Evolutionary conservation across 2,888 invertebrate species (phyloP).

Genomic region (Lasioglossum calceatum): DNA sequence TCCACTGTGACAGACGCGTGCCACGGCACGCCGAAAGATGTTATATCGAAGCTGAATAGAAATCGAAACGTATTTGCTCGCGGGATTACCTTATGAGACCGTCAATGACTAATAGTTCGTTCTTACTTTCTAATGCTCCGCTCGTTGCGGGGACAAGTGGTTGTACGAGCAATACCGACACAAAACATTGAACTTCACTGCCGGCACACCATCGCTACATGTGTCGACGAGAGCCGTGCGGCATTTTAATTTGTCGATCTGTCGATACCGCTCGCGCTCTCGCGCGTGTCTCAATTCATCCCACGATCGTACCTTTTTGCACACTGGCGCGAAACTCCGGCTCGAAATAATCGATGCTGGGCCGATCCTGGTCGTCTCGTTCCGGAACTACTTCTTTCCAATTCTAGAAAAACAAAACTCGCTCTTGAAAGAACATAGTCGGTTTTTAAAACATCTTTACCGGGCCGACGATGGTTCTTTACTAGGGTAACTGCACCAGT

Average conservation of each 20-base stretch:
- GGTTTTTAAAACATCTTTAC: neutral
- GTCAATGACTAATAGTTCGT: conserved; percentile 41
- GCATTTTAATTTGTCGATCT: conserved; percentile 57
- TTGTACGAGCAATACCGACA: conserved; percentile 38
- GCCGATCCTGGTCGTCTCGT: neutral
- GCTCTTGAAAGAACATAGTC: neutral
- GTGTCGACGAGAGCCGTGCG: conserved; percentile 21
- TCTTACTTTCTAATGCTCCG: conserved; percentile 53
- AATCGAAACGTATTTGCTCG: conserved; percentile 20
- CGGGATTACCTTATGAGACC: conserved; percentile 13
- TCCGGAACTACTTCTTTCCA: neutral
- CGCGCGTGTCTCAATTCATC: conserved; percentile 33
- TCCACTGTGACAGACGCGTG: neutral
- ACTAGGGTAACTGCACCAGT: no score
- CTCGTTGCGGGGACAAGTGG: conserved; percentile 44
- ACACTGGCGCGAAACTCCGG: neutral
- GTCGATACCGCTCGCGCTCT: conserved; percentile 23
- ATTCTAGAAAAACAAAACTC: neutral
- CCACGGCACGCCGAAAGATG: neutral
- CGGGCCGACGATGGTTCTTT: neutral
- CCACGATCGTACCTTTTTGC: neutral
- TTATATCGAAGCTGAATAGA: neutral
- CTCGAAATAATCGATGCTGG: conserved; percentile 2
- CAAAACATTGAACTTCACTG: conserved; percentile 57
- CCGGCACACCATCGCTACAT: conserved; percentile 37